Conservation (phyloP, 2,888 invertebrate species). For the Spodoptera exigua region DNA sequence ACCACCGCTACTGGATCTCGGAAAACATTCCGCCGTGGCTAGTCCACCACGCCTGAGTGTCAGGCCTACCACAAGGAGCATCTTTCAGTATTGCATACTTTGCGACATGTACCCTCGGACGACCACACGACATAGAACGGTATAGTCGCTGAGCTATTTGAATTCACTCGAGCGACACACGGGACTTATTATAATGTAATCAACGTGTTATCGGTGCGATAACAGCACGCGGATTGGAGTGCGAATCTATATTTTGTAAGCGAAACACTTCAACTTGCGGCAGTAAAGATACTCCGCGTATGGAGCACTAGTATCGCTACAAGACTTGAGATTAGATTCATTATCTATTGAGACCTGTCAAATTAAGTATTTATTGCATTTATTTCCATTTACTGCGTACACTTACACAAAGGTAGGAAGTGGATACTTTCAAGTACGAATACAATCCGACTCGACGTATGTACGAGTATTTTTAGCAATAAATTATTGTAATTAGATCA, state of each 20-base stretch:
- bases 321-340: constrained; percentile 30
- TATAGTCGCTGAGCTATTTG: constrained; percentile 6
- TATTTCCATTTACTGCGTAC: too few species aligned
- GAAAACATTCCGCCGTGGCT: too few species aligned
- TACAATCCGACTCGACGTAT: constrained; percentile 1
- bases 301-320: constrained; percentile 12
- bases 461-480: constrained; percentile 28
- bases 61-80: too few species aligned
- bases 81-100: too few species aligned
- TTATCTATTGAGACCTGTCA: constrained; percentile 9
- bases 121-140: too few species aligned
- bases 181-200: constrained; percentile 49
- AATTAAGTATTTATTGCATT: too few species aligned
- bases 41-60: too few species aligned
- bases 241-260: constrained; percentile 32
- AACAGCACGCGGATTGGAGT: constrained; percentile 36
- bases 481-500: constrained; percentile 61
- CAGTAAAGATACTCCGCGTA: constrained; percentile 30
- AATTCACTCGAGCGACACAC: constrained; percentile 34
- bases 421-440: too few species aligned
- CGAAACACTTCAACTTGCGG: constrained; percentile 30
- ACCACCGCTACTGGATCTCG: too few species aligned
- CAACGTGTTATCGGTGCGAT: constrained; percentile 50
- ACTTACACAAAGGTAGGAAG: too few species aligned
- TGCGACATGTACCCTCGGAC: too few species aligned